phyloP scores from a whole-genome alignment of 2,797 vertebrate genomes.

The Echiichthys vipera region DNA sequence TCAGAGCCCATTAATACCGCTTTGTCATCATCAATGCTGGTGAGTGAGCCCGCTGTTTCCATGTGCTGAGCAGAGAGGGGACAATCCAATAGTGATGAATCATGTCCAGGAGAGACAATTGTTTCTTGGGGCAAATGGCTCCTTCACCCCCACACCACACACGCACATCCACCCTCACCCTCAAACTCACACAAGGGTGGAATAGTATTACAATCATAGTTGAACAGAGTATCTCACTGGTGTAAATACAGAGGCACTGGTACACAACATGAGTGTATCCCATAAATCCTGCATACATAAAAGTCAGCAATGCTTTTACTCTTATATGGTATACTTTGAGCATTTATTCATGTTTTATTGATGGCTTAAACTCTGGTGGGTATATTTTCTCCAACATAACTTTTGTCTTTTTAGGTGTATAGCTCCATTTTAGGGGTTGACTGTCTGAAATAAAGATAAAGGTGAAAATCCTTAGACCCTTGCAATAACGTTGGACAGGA shows the following conservation, averaged over 20 bases:
- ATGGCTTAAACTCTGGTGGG: not conserved
- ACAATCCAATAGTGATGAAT: not conserved
- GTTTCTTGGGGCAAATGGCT: not conserved
- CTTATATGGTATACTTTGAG: not conserved
- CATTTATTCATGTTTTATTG: not conserved
- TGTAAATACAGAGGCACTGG: conserved; percentile 2
- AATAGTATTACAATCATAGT: not conserved
- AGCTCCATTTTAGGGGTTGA: too few species aligned
- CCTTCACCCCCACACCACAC: too few species aligned
- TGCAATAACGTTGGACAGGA: too few species aligned
- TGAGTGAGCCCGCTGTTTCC: not conserved
- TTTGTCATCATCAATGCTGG: conserved; percentile 3
- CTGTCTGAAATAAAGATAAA: too few species aligned
- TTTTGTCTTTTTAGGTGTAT: not conserved
- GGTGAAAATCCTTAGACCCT: not conserved
- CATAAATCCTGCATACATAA: not conserved
- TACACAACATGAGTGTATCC: not conserved
- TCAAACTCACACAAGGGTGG: not conserved
- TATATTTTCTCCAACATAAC: not conserved
- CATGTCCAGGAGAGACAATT: not conserved
- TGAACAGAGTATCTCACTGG: not conserved
- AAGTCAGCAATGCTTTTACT: not conserved
- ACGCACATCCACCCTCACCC: too few species aligned
- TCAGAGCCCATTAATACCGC: conserved; percentile 12
- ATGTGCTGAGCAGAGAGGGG: conserved; percentile 16